These are phyloP conservation scores for Ommatoiulus sabulosus DNA, from an alignment of 2,888 invertebrate species.

Conservation along the genomic window DNA sequence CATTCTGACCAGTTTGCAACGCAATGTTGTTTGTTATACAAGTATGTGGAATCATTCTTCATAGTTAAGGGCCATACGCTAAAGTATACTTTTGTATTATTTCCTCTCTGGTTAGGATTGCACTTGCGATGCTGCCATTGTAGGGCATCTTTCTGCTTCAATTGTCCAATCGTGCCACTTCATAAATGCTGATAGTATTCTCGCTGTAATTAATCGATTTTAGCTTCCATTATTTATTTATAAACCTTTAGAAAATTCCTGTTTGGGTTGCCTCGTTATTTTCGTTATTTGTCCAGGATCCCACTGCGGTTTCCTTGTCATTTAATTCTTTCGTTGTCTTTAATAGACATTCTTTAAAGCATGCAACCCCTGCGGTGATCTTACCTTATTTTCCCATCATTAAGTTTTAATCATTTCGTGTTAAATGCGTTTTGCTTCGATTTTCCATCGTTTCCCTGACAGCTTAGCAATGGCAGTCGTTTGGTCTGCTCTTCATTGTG, in stretches of 20 bases:
- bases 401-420: slow-evolving; percentile 33
- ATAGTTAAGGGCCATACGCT: too few relatives aligned
- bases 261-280: slow-evolving; percentile 2
- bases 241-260: slow-evolving; percentile 6
- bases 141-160: background rate
- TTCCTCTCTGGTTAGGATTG: too few relatives aligned
- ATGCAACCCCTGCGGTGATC: background rate
- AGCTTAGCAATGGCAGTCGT: too few relatives aligned
- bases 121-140: background rate
- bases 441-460: background rate
- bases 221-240: slow-evolving; percentile 12
- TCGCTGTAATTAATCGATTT: slow-evolving; percentile 40
- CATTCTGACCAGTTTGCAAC: too few relatives aligned
- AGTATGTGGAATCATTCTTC: too few relatives aligned
- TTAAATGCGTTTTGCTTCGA: background rate
- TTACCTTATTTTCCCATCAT: slow-evolving; percentile 30
- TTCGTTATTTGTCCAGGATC: slow-evolving; percentile 30
- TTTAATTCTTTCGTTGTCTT: slow-evolving; percentile 1
- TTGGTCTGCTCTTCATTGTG: too few relatives aligned
- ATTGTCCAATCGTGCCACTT: background rate
- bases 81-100: too few relatives aligned
- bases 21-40: too few relatives aligned
- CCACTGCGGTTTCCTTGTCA: slow-evolving; percentile 31
- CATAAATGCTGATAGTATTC: slow-evolving; percentile 1
- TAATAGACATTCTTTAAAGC: slow-evolving; percentile 43